Evolutionary conservation across 2,797 vertebrate species (phyloP).

Genomic region (Molossus molossus): DNA sequence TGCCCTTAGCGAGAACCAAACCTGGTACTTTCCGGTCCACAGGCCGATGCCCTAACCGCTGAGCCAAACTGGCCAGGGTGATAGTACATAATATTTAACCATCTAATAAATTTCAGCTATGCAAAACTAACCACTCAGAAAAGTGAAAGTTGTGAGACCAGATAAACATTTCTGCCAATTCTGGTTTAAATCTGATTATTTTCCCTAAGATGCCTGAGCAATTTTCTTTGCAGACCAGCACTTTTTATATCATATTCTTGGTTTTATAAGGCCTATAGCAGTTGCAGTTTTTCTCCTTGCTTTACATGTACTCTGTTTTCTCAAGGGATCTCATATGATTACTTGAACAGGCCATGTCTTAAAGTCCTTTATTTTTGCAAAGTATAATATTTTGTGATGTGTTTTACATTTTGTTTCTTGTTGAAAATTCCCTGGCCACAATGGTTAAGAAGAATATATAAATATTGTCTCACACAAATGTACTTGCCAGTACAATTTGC

Average conservation of each 20-base stretch:
- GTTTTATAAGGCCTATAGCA: not conserved
- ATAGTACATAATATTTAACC: not conserved
- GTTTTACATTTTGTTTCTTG: constrained; percentile 30
- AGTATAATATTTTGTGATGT: constrained; percentile 37
- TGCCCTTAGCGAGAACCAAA: too few relatives aligned
- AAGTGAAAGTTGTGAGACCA: not conserved
- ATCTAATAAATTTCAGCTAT: constrained; percentile 38
- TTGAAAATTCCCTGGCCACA: not conserved
- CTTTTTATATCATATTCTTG: not conserved
- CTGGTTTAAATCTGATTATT: constrained; percentile 1
- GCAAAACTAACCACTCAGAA: not conserved
- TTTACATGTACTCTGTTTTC: not conserved
- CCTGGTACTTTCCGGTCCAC: too few relatives aligned
- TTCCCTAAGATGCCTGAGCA: not conserved
- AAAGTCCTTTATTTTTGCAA: constrained; percentile 23
- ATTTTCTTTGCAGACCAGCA: not conserved
- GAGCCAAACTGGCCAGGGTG: too few relatives aligned
- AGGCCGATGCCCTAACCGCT: too few relatives aligned
- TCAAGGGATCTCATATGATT: not conserved
- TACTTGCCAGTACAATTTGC: constrained; percentile 9
- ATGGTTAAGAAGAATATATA: not conserved
- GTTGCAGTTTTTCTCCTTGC: not conserved
- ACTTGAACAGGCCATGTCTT: not conserved
- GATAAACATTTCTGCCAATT: not conserved
- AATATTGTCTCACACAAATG: constrained; percentile 22